Base-by-base conservation (phyloP, 2,888 invertebrate species). In the Hyposoter dolosus region DNA sequence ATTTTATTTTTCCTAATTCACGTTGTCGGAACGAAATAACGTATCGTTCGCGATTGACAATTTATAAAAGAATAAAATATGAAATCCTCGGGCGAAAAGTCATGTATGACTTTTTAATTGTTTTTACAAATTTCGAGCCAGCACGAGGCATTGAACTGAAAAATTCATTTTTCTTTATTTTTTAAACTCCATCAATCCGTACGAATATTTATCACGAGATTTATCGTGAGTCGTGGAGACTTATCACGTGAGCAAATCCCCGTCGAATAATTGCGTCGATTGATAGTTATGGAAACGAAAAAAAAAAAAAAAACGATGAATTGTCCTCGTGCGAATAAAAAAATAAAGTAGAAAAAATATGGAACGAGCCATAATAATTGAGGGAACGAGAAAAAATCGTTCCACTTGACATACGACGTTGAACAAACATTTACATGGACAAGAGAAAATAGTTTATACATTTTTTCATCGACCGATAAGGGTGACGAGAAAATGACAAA, bases 401-500 rank as follows among this genome's bases (percentile, higher is more conserved):
- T 60, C 45, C 60, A 56, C 47, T 53, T 40, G 72, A 19, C 53
- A 15, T 19, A 35, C 72, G 53, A 19, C 19, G 35, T 6, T 32
- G 28, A 6, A 17, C 28, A 45, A 45, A 47, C 10, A 56, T 56
- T 56, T 56, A 56, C 23, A 10, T 10, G 12, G 23, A 4, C 23
- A 12, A 56, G 23, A 23, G 23, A 56, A 23, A 17, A 3, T 7
- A 7, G 65, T 65, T 65, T 3, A 35, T 65, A 72, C 35, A 43
- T 60, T 74, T 74, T 74, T 74, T 74, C 15, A 23, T 69, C 23
- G 19, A 32, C 6, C 53, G 17, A 19, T 1, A 43, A 60, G 76
- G 40, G 47, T 35, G 71, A 63, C 15, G 74, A 47, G 60, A 71
- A 32, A 65, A 50, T 43, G 23, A 45, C 7, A 40, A 7, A 32